Evolutionary conservation across 2,113 vertebrate species (phyloP), one percentile per base, ranked within the genome.

Genomic region (Larimichthys crocea): DNA sequence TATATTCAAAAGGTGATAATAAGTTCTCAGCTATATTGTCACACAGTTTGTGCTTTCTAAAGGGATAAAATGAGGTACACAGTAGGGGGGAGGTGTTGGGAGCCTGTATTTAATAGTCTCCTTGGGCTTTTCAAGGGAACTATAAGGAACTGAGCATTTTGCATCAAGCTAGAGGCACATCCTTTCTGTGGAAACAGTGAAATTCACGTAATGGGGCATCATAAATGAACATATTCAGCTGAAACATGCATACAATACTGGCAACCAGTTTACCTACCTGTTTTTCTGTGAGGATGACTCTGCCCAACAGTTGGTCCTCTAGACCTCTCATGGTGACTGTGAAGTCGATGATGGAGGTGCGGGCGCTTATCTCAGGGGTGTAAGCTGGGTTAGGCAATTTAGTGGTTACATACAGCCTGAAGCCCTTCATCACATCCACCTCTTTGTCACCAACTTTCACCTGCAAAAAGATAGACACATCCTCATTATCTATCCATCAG

Each of bases 361-460:
- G 96, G 55, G 98, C 97, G 49, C 97, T 99, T 76, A 99, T 96
- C 94, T 99, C 98, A 0, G 97, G 98, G 44, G 97, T 98, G 44
- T 99, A 99, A 7, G 93, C 94, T 0, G 98, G 98, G 89, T 98
- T 99, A 60, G 98, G 95, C 53, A 99, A 92, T 83, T 98, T 98
- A 70, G 97, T 98, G 66, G 98, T 99, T 69, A 99, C 92, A 74
- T 98, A 99, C n/a, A 99, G 96, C 74, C 91, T 95, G 92, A 99
- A 99, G 40, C 96, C 96, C 79, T 93, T 95, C 97, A 98, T 96
- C 57, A 99, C 96, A 79, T 98, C 97, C 84, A 99, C 92, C 90
- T 99, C 98, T 82, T 99, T 99, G 93, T 99, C 98, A 17, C 97
- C 97, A 22, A 99, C 94, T 92, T 99, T 99, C 63, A 99, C 98